Percentiles rank a stretch among this genome's conserved stretches.
Evolutionary conservation across 2,113 vertebrate genomes (phyloP).

Genomic region (Dipodomys merriami): DNA sequence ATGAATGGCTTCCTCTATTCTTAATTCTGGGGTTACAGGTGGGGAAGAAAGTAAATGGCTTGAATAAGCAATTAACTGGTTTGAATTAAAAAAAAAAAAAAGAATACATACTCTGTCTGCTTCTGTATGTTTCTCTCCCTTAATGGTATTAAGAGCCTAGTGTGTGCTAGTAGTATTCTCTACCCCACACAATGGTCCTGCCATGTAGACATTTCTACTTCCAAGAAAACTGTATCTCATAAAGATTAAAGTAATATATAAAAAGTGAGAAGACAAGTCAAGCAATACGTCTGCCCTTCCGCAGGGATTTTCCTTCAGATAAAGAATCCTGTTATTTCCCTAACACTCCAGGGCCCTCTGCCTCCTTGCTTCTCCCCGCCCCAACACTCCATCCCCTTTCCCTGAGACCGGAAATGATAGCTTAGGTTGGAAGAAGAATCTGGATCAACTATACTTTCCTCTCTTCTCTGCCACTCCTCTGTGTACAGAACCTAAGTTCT

Average conservation of each 20-base stretch:
- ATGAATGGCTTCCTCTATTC: too few species aligned
- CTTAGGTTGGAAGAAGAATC: neutral
- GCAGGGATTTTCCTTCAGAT: neutral
- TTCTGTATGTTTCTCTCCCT: neutral
- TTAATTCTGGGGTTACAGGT: too few species aligned
- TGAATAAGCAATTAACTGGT: too few species aligned
- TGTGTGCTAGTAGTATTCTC: neutral
- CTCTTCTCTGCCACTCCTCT: neutral
- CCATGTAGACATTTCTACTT: neutral
- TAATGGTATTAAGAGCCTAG: neutral
- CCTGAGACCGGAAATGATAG: fast-evolving
- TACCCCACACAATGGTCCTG: neutral
- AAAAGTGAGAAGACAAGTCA: neutral
- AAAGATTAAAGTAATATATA: neutral
- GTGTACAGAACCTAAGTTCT: neutral
- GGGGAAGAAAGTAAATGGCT: too few species aligned
- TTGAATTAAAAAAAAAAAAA: too few species aligned
- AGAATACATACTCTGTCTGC: too few species aligned
- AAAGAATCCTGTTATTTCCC: neutral
- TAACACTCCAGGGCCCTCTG: neutral
- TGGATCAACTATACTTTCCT: neutral
- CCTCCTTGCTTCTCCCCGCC: neutral
- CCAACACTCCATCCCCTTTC: too few species aligned
- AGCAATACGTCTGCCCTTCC: neutral
- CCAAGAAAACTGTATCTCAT: neutral